Evolutionary conservation across 2,888 invertebrate species (phyloP).

Genomic region (Tinea pellionella): DNA sequence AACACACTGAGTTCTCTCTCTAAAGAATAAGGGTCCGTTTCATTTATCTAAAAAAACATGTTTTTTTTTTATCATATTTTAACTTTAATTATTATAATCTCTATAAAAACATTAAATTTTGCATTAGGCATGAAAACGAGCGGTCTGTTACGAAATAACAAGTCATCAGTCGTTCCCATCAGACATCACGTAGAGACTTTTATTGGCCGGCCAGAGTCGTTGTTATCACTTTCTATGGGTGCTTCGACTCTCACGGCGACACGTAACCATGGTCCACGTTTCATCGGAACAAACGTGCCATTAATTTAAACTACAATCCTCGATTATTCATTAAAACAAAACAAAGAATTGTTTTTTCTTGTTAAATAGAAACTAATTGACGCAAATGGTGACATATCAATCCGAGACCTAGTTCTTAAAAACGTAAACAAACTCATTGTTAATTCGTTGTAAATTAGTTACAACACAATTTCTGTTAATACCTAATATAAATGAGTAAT

Average conservation of each 20-base stretch:
- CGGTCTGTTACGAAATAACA: constrained; percentile 1
- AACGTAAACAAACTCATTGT: neutral
- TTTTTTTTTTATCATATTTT: too few species aligned
- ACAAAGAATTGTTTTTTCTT: neutral
- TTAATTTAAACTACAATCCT: neutral
- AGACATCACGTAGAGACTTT: constrained; percentile 4
- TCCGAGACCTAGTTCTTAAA: neutral
- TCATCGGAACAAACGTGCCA: neutral
- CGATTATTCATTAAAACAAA: neutral
- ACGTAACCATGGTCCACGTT: neutral
- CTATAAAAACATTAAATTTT: too few species aligned
- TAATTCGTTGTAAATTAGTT: too few species aligned
- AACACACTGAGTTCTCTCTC: too few species aligned
- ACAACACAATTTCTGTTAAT: neutral
- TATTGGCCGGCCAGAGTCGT: neutral
- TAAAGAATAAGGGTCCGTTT: too few species aligned
- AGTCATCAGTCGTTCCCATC: neutral
- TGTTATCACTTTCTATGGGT: constrained; percentile 9
- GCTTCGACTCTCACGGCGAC: neutral
- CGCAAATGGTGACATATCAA: neutral
- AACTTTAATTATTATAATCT: too few species aligned
- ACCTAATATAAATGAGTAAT: neutral
- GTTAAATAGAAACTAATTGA: neutral
- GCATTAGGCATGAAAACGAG: neutral
- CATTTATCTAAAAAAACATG: too few species aligned